Conservation (phyloP, 2,888 invertebrate species). For the Rambutsinella grinnellia region DNA sequence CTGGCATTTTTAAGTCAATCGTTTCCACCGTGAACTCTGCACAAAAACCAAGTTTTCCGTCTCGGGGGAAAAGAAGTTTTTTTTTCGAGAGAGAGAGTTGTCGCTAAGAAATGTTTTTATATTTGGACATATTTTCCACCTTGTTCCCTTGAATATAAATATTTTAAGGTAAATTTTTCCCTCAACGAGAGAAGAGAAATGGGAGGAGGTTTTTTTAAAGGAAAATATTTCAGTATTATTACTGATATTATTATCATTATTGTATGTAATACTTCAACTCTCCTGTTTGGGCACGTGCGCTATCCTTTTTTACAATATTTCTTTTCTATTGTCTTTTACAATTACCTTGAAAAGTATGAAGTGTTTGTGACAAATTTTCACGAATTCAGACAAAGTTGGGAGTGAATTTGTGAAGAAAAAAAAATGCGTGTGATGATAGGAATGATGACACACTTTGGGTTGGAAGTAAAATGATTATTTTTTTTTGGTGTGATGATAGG, state of each 20-base stretch:
- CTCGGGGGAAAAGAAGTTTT: not conserved
- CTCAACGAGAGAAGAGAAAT: not conserved
- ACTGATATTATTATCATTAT: conserved; percentile 15
- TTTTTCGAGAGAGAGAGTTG: no score
- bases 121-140: not conserved
- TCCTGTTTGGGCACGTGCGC: conserved; percentile 39
- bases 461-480: not conserved
- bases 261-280: no score
- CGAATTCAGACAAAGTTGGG: not conserved
- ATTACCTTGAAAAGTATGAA: conserved; percentile 1
- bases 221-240: not conserved
- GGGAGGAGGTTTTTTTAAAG: not conserved
- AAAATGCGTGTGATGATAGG: not conserved
- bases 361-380: conserved; percentile 1
- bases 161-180: not conserved
- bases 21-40: not conserved
- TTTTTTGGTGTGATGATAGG: no score
- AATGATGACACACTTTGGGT: conserved; percentile 10
- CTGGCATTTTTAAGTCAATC: not conserved
- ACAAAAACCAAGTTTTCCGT: not conserved
- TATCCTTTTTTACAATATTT: not conserved
- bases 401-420: not conserved
- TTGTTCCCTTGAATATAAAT: not conserved
- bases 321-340: not conserved
- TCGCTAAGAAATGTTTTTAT: not conserved